phyloP scores from a whole-genome alignment of 2,113 vertebrate genomes.

The Perccottus glenii region DNA sequence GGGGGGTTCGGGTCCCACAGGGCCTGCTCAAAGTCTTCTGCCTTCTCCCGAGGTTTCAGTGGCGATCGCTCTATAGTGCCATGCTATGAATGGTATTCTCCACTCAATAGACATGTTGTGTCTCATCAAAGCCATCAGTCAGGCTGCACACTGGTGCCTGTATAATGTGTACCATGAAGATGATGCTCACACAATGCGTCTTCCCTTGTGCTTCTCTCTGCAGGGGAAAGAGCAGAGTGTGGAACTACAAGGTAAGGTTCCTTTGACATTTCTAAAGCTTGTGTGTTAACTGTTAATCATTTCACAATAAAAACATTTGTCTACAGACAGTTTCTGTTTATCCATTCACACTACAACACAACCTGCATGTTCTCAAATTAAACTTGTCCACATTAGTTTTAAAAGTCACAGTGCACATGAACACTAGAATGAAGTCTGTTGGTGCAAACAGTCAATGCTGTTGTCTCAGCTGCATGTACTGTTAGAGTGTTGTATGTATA shows the following conservation, averaged over 20 bases:
- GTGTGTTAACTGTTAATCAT: constrained; percentile 1
- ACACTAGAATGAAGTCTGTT: no score
- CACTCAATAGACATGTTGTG: constrained; percentile 60
- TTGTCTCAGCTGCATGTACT: no score
- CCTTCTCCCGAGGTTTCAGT: constrained; percentile 59
- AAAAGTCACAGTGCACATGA: no score
- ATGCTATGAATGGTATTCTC: constrained; percentile 59
- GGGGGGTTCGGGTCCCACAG: constrained; percentile 47
- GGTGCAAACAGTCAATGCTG: no score
- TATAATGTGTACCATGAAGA: constrained; percentile 42
- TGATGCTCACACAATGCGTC: constrained; percentile 47
- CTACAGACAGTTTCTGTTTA: no score
- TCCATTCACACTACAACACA: no score
- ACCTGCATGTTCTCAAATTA: no score
- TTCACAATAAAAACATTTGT: no score
- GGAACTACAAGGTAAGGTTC: constrained; percentile 95
- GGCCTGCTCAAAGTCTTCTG: constrained; percentile 40
- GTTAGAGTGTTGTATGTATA: no score
- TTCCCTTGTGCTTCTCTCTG: constrained; percentile 43
- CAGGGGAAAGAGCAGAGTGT: constrained; percentile 95
- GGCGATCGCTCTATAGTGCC: constrained; percentile 57
- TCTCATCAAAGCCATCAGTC: constrained; percentile 48
- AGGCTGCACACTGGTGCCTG: constrained; percentile 36
- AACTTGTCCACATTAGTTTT: no score
- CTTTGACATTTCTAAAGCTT: constrained; percentile 23